Conservation (phyloP, 1,140 invertebrate species). For the Dreissena polymorpha region DNA sequence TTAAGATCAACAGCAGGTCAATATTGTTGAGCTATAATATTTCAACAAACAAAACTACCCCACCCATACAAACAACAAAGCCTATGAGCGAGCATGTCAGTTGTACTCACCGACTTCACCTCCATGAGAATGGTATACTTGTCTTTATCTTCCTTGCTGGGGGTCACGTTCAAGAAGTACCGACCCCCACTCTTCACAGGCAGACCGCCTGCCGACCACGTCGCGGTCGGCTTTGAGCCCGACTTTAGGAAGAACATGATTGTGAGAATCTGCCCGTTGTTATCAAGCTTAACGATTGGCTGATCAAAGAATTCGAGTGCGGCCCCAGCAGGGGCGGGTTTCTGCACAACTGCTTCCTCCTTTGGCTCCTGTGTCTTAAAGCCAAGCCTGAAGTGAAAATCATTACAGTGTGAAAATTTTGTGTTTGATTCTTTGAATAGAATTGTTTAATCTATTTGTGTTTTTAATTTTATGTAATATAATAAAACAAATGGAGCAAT, state of each 20-base stretch:
- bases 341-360: background rate
- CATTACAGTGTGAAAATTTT: no score
- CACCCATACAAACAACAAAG: no score
- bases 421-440: no score
- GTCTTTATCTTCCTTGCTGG: constrained; percentile 62
- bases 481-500: no score
- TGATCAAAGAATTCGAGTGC: constrained; percentile 98
- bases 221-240: constrained; percentile 66
- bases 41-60: no score
- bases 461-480: no score
- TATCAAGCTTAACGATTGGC: constrained; percentile 98
- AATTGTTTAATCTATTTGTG: no score
- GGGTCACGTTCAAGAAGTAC: constrained; percentile 69
- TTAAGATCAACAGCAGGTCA: no score
- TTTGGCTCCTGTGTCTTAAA: constrained; percentile 24
- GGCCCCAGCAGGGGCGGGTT: constrained; percentile 55
- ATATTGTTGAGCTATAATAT: no score
- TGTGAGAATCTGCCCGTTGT: constrained; percentile 82
- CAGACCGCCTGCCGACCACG: constrained; percentile 73
- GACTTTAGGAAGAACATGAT: constrained; percentile 68
- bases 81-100: no score
- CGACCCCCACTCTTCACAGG: constrained; percentile 73
- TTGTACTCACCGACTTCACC: constrained; percentile 72
- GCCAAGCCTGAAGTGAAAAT: background rate
- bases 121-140: constrained; percentile 66